Percentiles rank a stretch among this genome's conserved stretches.
These are phyloP conservation scores for Actinemys pallida DNA, from an alignment of 2,113 vertebrate species.

Conservation along the genomic window DNA sequence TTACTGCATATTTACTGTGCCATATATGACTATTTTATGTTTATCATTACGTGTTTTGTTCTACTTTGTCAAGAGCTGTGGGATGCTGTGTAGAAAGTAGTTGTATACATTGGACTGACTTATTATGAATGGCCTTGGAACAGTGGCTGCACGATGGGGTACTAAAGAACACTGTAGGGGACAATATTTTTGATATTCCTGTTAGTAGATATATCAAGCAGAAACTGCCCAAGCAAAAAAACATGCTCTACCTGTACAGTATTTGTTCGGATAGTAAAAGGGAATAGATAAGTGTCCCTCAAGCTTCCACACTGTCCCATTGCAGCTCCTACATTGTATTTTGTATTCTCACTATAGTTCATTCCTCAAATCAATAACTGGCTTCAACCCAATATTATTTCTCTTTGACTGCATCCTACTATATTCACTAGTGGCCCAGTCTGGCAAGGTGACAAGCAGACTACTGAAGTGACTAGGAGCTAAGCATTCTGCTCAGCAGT, in stretches of 20 bases:
- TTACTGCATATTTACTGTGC: background rate
- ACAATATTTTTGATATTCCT: slow-evolving; percentile 40
- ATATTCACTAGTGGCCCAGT: background rate
- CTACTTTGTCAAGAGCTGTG: background rate
- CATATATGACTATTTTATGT: background rate
- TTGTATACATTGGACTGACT: background rate
- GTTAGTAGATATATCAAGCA: slow-evolving; percentile 44
- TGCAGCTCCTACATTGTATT: slow-evolving; percentile 8
- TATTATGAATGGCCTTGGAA: background rate
- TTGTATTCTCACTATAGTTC: background rate
- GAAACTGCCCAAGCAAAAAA: slow-evolving; percentile 17
- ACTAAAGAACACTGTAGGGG: slow-evolving; percentile 15
- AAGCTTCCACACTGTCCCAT: background rate
- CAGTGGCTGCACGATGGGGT: background rate
- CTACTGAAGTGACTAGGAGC: slow-evolving; percentile 14
- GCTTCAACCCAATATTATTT: slow-evolving; percentile 4
- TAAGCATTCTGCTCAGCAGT: background rate
- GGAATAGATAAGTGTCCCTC: background rate
- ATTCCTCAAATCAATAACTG: slow-evolving; percentile 19
- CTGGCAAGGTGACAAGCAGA: slow-evolving; percentile 39
- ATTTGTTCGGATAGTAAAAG: slow-evolving; percentile 27
- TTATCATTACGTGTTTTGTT: background rate
- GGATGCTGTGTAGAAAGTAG: background rate
- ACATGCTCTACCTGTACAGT: background rate
- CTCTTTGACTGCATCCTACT: slow-evolving; percentile 14